These are phyloP conservation scores for Eretmochelys imbricata DNA, from an alignment of 2,113 vertebrate species.

Conservation along the genomic window DNA sequence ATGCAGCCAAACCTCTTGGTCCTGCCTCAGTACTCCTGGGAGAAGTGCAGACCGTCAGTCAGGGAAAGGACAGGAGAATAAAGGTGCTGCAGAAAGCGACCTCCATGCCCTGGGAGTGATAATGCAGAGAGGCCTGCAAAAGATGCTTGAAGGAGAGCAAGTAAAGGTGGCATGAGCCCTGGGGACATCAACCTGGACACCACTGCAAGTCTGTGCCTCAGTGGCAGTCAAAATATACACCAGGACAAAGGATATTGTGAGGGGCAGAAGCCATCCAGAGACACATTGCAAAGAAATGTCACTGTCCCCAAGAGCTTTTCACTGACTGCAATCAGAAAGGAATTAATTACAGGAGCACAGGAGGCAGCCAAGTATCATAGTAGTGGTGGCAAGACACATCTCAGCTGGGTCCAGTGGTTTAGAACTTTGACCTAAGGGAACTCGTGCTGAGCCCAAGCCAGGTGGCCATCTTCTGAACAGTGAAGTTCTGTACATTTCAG, in stretches of 20 bases:
- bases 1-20: background rate
- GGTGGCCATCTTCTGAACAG: rapidly evolving
- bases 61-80: background rate
- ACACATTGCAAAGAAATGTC: background rate
- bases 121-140: background rate
- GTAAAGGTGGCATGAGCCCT: background rate
- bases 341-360: background rate
- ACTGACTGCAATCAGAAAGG: background rate
- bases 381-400: background rate
- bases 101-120: background rate
- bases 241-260: background rate
- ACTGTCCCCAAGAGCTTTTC: background rate
- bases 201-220: background rate
- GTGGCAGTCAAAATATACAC: background rate
- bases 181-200: background rate
- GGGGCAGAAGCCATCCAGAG: background rate
- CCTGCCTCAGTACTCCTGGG: background rate
- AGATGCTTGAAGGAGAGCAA: background rate
- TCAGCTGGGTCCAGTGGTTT: background rate
- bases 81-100: background rate
- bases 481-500: background rate
- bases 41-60: background rate
- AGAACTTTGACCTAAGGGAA: background rate
- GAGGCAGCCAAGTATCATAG: background rate
- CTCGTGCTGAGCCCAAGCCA: slow-evolving; percentile 15